Evolutionary conservation across 2,888 invertebrate species (phyloP).

Genomic region (Spialia ferax): DNA sequence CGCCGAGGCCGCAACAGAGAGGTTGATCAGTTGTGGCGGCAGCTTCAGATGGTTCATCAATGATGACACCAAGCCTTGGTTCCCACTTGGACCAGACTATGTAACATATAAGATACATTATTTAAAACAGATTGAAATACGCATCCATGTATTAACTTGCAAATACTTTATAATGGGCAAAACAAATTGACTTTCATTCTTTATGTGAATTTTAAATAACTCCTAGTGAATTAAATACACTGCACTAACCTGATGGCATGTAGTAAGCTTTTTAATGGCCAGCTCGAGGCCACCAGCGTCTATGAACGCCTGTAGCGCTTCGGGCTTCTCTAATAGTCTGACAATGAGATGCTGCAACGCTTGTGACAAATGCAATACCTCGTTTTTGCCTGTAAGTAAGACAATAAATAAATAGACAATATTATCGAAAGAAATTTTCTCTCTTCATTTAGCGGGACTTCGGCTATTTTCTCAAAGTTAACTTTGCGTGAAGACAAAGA

Average conservation of each 20-base stretch:
- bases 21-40: constrained; percentile 80
- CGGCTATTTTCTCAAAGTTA: no score
- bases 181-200: neutral
- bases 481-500: no score
- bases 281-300: constrained; percentile 92
- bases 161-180: neutral
- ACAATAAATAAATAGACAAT: no score
- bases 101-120: neutral
- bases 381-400: constrained; percentile 59
- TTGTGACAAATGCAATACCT: constrained; percentile 89
- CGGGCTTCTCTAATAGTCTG: constrained; percentile 92
- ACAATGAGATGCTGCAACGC: constrained; percentile 95
- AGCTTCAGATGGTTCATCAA: constrained; percentile 88
- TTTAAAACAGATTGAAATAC: no score
- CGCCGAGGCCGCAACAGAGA: constrained; percentile 79
- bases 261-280: constrained; percentile 92
- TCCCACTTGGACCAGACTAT: constrained; percentile 89
- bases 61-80: constrained; percentile 89
- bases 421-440: no score
- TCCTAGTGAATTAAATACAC: neutral
- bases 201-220: neutral
- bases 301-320: constrained; percentile 91
- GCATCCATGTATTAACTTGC: no score
- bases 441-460: no score
- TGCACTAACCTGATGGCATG: constrained; percentile 86